Evolutionary conservation across 2,797 vertebrate species (phyloP).

Genomic region (Arctocebus calabarensis): DNA sequence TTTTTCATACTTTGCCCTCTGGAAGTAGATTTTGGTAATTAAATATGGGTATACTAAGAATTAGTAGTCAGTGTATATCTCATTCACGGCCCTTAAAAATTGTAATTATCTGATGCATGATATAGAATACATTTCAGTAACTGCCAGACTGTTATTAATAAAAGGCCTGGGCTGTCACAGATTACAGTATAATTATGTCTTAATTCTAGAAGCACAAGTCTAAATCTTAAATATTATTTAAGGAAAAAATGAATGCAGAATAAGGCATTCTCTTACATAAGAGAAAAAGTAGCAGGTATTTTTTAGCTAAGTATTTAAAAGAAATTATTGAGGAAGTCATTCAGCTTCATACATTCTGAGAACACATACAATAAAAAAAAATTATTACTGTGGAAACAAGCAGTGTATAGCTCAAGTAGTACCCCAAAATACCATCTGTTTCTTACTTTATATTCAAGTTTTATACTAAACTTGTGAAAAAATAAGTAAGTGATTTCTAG

Average conservation of each 20-base stretch:
- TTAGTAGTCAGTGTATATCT: conserved; percentile 50
- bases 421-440: background rate
- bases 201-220: background rate
- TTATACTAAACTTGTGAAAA: background rate
- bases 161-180: background rate
- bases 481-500: background rate
- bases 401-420: background rate
- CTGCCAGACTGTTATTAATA: background rate
- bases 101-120: conserved; percentile 10
- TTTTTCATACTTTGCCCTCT: conserved; percentile 49
- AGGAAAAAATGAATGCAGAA: background rate
- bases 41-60: conserved; percentile 16
- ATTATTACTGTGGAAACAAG: background rate
- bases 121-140: conserved; percentile 30
- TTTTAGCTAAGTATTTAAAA: conserved; percentile 2
- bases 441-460: background rate
- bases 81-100: conserved; percentile 19
- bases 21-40: conserved; percentile 43
- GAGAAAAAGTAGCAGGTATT: background rate
- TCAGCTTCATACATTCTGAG: background rate
- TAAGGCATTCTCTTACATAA: background rate
- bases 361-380: background rate
- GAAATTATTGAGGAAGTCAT: background rate
- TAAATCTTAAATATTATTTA: conserved; percentile 12
- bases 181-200: conserved; percentile 4